Evolutionary conservation across 2,113 vertebrate genomes (phyloP).

Genomic region (Labeo catla): DNA sequence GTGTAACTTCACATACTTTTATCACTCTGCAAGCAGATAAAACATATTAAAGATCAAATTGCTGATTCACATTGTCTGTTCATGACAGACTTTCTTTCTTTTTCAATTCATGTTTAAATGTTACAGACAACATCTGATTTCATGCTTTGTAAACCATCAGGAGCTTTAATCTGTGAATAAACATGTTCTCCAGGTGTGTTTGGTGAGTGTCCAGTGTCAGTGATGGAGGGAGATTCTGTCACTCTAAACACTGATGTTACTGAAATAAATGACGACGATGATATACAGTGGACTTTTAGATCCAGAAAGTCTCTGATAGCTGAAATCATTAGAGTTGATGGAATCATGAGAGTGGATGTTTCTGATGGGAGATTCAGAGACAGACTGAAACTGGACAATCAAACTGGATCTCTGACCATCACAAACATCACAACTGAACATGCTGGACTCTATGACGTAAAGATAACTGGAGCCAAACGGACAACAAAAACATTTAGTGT

Average conservation of each 20-base stretch:
- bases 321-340: neutral
- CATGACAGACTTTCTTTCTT: neutral
- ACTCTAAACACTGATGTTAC: neutral
- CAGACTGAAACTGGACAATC: neutral
- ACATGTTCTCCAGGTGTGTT: neutral
- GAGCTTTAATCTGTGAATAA: neutral
- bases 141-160: neutral
- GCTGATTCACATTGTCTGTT: too few species aligned
- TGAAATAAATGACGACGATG: neutral
- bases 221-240: neutral
- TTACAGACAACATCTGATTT: too few species aligned
- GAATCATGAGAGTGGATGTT: too few species aligned
- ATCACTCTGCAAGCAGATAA: too few species aligned
- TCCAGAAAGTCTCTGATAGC: neutral
- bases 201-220: neutral
- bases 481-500: too few species aligned
- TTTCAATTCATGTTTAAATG: too few species aligned
- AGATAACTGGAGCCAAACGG: too few species aligned
- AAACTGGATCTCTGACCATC: too few species aligned
- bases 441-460: too few species aligned
- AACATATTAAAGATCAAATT: too few species aligned
- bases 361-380: neutral
- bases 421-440: too few species aligned
- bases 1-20: too few species aligned
- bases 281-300: neutral